Evolutionary conservation across 92 coral and sea anemone genomes (phyloP).

Genomic region (Metridium senile): DNA sequence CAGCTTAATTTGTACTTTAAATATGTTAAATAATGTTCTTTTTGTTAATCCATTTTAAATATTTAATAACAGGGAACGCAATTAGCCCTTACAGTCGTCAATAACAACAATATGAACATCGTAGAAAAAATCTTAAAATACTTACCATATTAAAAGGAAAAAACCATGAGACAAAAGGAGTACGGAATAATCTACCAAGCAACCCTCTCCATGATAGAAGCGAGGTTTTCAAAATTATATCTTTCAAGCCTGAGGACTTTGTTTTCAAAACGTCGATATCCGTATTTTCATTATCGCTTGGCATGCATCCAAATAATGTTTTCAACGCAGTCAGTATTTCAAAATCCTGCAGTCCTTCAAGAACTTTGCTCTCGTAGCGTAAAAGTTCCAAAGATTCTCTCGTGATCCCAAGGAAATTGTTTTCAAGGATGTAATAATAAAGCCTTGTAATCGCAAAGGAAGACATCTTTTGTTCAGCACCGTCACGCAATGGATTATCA

Average conservation of each 20-base stretch:
- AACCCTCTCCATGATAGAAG: slow-evolving; percentile 2
- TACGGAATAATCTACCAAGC: background rate
- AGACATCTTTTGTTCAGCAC: background rate
- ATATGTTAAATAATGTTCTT: too few species aligned
- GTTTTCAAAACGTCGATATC: background rate
- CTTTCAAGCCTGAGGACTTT: background rate
- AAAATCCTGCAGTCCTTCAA: slow-evolving; percentile 35
- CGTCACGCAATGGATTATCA: slow-evolving; percentile 9
- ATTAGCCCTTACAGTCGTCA: too few species aligned
- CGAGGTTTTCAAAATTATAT: slow-evolving; percentile 16
- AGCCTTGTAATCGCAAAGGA: slow-evolving; percentile 1
- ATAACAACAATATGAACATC: too few species aligned
- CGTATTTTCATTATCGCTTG: background rate
- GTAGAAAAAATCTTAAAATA: too few species aligned
- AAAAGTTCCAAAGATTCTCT: slow-evolving; percentile 33
- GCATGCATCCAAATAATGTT: slow-evolving; percentile 21
- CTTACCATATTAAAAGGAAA: slow-evolving; percentile 1
- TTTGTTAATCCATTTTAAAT: too few species aligned
- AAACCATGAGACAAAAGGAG: slow-evolving; percentile 7
- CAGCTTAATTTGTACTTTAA: too few species aligned
- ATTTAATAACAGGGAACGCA: too few species aligned
- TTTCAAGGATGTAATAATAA: slow-evolving; percentile 18
- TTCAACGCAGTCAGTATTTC: slow-evolving; percentile 16
- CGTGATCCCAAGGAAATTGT: slow-evolving; percentile 27
- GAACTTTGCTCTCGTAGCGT: slow-evolving; percentile 24